Conservation (phyloP, 2,888 invertebrate species). For the Pammene fasciana region DNA sequence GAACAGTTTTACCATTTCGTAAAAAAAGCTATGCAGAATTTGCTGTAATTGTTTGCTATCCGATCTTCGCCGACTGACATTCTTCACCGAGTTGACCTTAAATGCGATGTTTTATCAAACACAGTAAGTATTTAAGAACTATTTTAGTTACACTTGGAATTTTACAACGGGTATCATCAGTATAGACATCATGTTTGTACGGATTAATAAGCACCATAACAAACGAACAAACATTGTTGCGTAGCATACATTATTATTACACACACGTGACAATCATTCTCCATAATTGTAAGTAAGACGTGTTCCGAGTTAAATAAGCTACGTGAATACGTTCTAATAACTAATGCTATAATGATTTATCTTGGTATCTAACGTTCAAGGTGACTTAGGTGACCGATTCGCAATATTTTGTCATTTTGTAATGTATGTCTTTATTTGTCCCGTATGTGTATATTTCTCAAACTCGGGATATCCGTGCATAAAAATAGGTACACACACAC, state of each 20-base stretch:
- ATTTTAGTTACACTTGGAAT: too few species aligned
- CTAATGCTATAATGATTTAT: slow-evolving; percentile 2
- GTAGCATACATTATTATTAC: slow-evolving; percentile 9
- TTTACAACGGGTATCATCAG: too few species aligned
- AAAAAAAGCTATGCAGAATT: too few species aligned
- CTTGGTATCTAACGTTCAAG: neutral
- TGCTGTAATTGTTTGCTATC: too few species aligned
- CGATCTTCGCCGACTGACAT: too few species aligned
- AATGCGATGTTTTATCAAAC: too few species aligned
- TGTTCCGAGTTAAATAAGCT: neutral
- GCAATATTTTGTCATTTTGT: neutral
- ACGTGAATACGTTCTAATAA: neutral
- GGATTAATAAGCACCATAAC: neutral
- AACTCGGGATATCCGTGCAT: too few species aligned
- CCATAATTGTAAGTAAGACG: slow-evolving; percentile 13
- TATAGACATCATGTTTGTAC: neutral
- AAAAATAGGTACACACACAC: too few species aligned
- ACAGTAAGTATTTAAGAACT: too few species aligned
- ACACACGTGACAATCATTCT: slow-evolving; percentile 11
- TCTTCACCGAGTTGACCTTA: too few species aligned
- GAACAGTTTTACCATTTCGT: too few species aligned
- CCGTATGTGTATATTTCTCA: too few species aligned
- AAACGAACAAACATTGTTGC: neutral
- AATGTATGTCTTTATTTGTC: neutral
- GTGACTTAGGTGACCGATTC: neutral